These are phyloP conservation scores for Odobenus rosmarus DNA, from an alignment of 2,113 vertebrate species.

Conservation along the genomic window DNA sequence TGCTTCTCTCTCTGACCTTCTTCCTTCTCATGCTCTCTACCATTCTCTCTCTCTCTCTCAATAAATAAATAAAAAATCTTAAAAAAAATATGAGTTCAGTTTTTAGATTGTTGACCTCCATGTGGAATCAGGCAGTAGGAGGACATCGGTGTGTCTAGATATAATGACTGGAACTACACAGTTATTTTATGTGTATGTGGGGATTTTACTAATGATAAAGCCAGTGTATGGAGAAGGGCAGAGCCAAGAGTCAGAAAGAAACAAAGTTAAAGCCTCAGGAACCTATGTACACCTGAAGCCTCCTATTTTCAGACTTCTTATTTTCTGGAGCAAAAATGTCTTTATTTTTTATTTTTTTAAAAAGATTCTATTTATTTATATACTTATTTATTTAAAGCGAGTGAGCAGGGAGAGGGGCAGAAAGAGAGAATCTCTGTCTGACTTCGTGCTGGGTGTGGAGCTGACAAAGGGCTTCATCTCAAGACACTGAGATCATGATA, in stretches of 20 bases:
- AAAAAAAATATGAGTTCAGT: neutral
- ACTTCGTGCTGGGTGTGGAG: neutral
- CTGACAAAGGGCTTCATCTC: neutral
- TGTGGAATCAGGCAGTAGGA: neutral
- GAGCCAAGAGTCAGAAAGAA: neutral
- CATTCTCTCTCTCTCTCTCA: no score
- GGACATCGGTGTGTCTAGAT: neutral
- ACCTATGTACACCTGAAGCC: neutral
- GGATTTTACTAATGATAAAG: neutral
- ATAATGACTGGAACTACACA: neutral
- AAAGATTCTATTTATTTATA: no score
- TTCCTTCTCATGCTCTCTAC: no score
- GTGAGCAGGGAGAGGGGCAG: neutral
- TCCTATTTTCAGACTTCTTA: neutral
- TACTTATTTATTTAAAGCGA: neutral
- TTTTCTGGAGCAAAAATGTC: neutral
- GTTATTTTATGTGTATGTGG: neutral
- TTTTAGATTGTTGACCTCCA: neutral
- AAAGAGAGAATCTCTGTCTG: neutral
- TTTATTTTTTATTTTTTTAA: neutral
- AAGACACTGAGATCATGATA: neutral
- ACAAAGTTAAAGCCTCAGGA: neutral
- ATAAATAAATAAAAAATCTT: no score
- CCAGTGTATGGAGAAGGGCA: neutral
- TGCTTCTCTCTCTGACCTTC: no score